phyloP scores from a whole-genome alignment of 1,140 invertebrate species.

The Nebria ingens region DNA sequence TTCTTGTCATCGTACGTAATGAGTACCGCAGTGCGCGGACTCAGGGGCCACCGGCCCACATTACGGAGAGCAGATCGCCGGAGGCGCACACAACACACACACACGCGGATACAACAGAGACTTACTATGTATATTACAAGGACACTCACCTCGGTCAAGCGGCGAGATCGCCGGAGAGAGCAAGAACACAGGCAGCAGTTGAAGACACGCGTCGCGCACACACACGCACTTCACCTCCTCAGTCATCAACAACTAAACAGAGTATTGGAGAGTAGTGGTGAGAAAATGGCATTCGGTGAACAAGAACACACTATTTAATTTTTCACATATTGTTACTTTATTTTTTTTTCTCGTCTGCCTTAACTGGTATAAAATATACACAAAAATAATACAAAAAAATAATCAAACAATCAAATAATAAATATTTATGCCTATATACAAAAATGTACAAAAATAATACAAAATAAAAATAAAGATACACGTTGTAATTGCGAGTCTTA shows the following conservation, averaged over 20 bases:
- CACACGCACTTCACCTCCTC: neutral
- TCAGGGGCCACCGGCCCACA: too few species aligned
- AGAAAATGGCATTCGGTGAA: neutral
- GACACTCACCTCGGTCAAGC: neutral
- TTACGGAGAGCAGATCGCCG: too few species aligned
- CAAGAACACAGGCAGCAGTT: neutral
- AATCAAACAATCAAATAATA: conserved; percentile 35
- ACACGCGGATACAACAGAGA: too few species aligned
- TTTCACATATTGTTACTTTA: conserved; percentile 15
- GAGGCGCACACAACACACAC: too few species aligned
- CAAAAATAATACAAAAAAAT: conserved; percentile 32
- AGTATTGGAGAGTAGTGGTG: neutral
- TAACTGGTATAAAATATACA: conserved; percentile 34
- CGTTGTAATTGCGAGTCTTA: neutral
- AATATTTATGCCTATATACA: too few species aligned
- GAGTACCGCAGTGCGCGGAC: too few species aligned
- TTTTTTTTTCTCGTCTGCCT: conserved; percentile 25
- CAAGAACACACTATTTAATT: neutral
- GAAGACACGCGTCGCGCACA: too few species aligned
- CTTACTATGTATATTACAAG: neutral
- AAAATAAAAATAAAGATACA: conserved; percentile 19
- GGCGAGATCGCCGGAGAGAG: neutral
- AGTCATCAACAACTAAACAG: neutral
- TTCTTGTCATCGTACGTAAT: too few species aligned
- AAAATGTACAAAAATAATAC: conserved; percentile 36